These are phyloP conservation scores for Sycobia sp. DNA, from an alignment of 1,140 invertebrate genomes.

Conservation along the genomic window DNA sequence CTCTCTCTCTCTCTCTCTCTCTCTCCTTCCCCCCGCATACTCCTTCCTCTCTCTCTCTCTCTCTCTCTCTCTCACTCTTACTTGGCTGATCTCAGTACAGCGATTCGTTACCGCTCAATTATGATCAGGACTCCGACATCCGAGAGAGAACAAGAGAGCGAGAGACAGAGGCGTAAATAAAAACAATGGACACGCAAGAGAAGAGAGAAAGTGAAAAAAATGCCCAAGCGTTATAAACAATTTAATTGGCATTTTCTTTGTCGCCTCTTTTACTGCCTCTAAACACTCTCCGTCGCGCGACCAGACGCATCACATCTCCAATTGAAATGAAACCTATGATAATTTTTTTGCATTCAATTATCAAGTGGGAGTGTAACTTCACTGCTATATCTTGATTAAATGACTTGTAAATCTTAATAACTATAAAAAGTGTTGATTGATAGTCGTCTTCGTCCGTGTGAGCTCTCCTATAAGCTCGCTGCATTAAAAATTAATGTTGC, in stretches of 20 bases:
- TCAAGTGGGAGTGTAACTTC: not conserved
- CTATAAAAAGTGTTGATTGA: too few species aligned
- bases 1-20: conserved; percentile 3
- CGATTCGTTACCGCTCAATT: conserved; percentile 33
- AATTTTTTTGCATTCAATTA: conserved; percentile 3
- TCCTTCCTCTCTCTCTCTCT: conserved; percentile 12
- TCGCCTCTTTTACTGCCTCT: not conserved
- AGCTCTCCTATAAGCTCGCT: too few species aligned
- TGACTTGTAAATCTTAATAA: too few species aligned
- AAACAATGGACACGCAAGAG: conserved; percentile 18
- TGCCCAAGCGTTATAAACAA: not conserved
- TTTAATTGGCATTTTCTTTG: conserved; percentile 14
- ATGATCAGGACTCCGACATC: not conserved
- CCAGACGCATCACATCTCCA: conserved; percentile 5
- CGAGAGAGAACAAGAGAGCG: too few species aligned
- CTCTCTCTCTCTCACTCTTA: not conserved
- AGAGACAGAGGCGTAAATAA: not conserved
- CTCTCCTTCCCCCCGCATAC: not conserved
- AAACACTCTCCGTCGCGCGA: not conserved
- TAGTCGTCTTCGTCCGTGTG: too few species aligned
- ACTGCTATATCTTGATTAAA: too few species aligned
- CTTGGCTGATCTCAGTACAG: not conserved
- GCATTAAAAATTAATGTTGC: too few species aligned
- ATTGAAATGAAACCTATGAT: conserved; percentile 11
- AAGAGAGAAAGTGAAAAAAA: not conserved